phyloP scores from a whole-genome alignment of 2,888 invertebrate species.

The Lasioglossum zephyrum region DNA sequence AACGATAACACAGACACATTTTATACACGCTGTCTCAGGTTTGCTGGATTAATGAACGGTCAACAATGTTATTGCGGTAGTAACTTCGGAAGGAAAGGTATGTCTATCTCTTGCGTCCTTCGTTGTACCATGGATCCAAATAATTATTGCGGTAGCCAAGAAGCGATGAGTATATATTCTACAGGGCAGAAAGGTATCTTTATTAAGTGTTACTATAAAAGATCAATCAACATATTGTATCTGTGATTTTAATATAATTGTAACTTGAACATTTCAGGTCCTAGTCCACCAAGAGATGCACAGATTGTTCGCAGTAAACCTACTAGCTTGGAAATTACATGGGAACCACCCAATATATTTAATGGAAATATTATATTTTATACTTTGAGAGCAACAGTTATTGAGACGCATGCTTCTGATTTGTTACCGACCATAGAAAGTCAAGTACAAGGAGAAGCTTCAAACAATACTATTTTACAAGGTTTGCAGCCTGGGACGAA shows the following conservation, averaged over 20 bases:
- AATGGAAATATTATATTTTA: slow-evolving; percentile 85
- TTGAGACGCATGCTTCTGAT: slow-evolving; percentile 77
- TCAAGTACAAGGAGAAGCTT: slow-evolving; percentile 79
- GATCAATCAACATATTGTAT: not conserved
- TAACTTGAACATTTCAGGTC: slow-evolving; percentile 83
- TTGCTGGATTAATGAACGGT: slow-evolving; percentile 85
- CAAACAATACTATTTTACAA: slow-evolving; percentile 80
- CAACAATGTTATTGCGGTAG: slow-evolving; percentile 85
- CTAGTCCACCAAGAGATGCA: slow-evolving; percentile 89
- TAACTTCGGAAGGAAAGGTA: slow-evolving; percentile 77
- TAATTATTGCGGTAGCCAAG: slow-evolving; percentile 89
- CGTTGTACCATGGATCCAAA: slow-evolving; percentile 87
- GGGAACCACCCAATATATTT: slow-evolving; percentile 84
- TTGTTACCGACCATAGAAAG: slow-evolving; percentile 76
- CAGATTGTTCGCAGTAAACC: slow-evolving; percentile 86
- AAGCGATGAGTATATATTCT: slow-evolving; percentile 89
- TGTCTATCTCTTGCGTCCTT: slow-evolving; percentile 84
- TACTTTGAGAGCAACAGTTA: slow-evolving; percentile 80
- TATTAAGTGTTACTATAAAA: not conserved
- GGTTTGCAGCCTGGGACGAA: slow-evolving; percentile 90
- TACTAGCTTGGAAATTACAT: slow-evolving; percentile 79
- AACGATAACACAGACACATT: not conserved
- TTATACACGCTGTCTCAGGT: slow-evolving; percentile 75
- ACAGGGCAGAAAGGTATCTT: slow-evolving; percentile 86
- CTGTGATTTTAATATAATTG: not conserved